Base-by-base conservation (phyloP, 37 sponge, comb jelly and placozoan species). In the Mnemiopsis leidyi region DNA sequence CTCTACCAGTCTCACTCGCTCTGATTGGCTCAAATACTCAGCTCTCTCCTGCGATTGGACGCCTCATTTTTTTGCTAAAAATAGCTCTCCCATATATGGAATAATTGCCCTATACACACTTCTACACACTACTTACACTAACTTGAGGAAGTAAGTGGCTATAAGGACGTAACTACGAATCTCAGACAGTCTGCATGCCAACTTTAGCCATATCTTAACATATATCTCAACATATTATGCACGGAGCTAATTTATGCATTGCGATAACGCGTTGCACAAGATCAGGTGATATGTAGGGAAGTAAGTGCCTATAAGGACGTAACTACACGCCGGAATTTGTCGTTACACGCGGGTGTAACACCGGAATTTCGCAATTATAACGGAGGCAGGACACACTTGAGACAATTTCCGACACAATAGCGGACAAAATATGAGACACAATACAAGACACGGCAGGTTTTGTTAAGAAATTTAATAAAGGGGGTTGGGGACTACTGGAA, bases 51-150 rank as follows among this genome's bases (percentile, higher is more conserved):
- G 18, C 18, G 79, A 77, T 77, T 77, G 79, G 79, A 28, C 79
- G 79, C 79, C 79, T 31, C 79, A 32, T 18, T 77, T 21, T 77
- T 16, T 77, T 77, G 2, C 79, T 77, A 77, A 33, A 77, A 77
- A 77, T 77, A 77, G 79, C 79, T 26, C 32, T 77, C 79, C 79
- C 79, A 16, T 77, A 77, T 77, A 77, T 31, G 79, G 79, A 32
- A 77, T 77, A 77, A 77, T 77, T 77, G 26, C 1, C 18, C 35
- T 32, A 32, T 77, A 77, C 32, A 77, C 32, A 48, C 32, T 77
- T 77, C 26, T 77, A 77, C 79, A 77, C 79, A 32, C 36, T 31
- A 77, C 36, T 77, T 77, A 77, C 79, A 77, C 79, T 77, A 77
- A 32, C 36, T 32, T 71, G 73, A 31, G 79, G 34, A 77, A 32